These are phyloP conservation scores for Galeruca laticollis DNA, from an alignment of 2,888 invertebrate species.

Conservation along the genomic window DNA sequence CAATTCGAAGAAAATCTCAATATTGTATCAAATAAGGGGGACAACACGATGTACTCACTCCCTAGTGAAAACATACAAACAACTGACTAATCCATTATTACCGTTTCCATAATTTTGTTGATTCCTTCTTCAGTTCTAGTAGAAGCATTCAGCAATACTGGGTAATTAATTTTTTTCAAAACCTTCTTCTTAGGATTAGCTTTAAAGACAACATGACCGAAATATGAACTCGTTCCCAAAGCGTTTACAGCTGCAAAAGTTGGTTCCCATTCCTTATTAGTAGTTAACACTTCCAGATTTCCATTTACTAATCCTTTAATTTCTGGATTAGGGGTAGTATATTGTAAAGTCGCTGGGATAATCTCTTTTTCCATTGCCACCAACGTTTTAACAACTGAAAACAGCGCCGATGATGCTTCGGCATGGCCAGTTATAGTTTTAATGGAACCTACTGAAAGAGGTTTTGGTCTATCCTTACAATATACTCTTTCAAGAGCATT, in stretches of 20 bases:
- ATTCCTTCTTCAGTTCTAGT: slow-evolving; percentile 89
- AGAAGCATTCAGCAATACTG: slow-evolving; percentile 80
- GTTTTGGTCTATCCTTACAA: slow-evolving; percentile 81
- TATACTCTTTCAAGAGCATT: slow-evolving; percentile 92
- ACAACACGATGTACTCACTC: too few species aligned
- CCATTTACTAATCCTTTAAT: slow-evolving; percentile 90
- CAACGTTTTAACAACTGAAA: slow-evolving; percentile 89
- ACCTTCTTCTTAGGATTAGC: slow-evolving; percentile 79
- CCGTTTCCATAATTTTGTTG: slow-evolving; percentile 71
- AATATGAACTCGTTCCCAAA: slow-evolving; percentile 97
- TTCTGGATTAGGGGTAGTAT: slow-evolving; percentile 86
- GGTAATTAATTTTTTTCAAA: slow-evolving; percentile 69
- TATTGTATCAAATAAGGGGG: too few species aligned
- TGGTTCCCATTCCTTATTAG: slow-evolving; percentile 84
- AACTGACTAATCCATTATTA: slow-evolving; percentile 44
- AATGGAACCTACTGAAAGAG: slow-evolving; percentile 92
- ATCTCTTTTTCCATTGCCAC: slow-evolving; percentile 91
- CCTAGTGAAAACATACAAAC: too few species aligned
- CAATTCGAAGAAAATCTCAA: too few species aligned
- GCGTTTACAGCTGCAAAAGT: slow-evolving; percentile 93
- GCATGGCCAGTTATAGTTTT: slow-evolving; percentile 99
- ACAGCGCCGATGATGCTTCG: slow-evolving; percentile 90
- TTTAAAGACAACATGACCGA: slow-evolving; percentile 89
- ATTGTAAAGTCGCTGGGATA: slow-evolving; percentile 94
- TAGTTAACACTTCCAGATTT: slow-evolving; percentile 81